phyloP scores from a whole-genome alignment of 2,797 vertebrate species.

The Pangasius macronema region DNA sequence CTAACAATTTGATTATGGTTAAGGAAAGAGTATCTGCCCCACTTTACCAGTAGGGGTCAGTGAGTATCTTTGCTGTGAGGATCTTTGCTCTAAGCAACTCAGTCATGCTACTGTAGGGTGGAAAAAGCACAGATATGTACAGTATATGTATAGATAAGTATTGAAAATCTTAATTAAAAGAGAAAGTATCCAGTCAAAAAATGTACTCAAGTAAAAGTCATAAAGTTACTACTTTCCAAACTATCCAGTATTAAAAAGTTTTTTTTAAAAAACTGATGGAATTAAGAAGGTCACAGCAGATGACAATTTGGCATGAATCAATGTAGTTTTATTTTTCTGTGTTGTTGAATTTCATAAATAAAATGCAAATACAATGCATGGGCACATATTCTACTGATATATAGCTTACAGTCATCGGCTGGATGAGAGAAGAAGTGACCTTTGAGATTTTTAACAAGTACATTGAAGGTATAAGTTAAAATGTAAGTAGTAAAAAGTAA shows the following conservation, averaged over 20 bases:
- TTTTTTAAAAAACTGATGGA: neutral
- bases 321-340: neutral
- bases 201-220: neutral
- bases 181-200: neutral
- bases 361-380: neutral
- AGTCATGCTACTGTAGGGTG: too few relatives aligned
- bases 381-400: neutral
- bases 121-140: neutral
- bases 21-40: neutral
- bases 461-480: neutral
- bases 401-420: neutral
- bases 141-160: neutral
- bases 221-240: neutral
- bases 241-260: neutral
- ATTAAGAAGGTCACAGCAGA: neutral
- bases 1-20: neutral
- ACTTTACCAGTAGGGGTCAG: slow-evolving; percentile 36
- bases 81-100: neutral
- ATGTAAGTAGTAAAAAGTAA: neutral
- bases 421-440: neutral
- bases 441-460: neutral
- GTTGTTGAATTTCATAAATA: neutral
- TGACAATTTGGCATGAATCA: neutral
- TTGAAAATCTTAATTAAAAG: neutral
- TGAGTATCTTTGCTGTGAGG: too few relatives aligned